A percentile compares a stretch with the other conserved stretches of the same genome.
These are phyloP conservation scores for Drosophila nigricruria DNA, from an alignment of 2,888 invertebrate species.

Conservation along the genomic window DNA sequence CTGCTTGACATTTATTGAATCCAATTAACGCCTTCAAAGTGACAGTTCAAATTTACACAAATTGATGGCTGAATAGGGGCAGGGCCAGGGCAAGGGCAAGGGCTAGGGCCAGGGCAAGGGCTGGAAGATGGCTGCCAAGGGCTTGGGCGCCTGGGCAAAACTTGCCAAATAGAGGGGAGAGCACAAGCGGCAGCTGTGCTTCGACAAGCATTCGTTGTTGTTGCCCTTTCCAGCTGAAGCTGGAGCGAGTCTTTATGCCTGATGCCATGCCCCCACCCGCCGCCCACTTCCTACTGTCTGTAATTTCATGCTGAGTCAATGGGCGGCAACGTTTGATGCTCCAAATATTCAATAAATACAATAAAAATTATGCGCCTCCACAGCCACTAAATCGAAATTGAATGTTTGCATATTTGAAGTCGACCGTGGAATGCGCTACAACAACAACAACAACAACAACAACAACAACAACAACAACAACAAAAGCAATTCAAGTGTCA, in stretches of 20 bases:
- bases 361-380: conserved; percentile 66
- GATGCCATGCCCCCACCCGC: neutral
- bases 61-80: conserved; percentile 57
- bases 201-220: conserved; percentile 10
- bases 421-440: conserved; percentile 71
- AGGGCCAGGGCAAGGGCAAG: neutral
- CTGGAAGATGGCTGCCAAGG: no score
- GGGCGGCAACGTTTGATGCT: conserved; percentile 63
- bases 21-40: conserved; percentile 82
- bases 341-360: conserved; percentile 80
- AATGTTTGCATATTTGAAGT: conserved; percentile 79
- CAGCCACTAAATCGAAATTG: conserved; percentile 55
- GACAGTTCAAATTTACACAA: conserved; percentile 82
- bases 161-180: conserved; percentile 5
- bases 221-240: neutral
- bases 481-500: neutral
- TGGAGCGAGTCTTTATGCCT: neutral
- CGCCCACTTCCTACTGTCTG: conserved; percentile 1
- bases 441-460: conserved; percentile 25
- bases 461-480: conserved; percentile 10
- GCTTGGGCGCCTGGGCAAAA: no score
- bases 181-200: conserved; percentile 11
- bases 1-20: conserved; percentile 75
- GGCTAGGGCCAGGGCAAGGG: neutral
- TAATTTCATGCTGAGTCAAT: conserved; percentile 68